A percentile compares a stretch with the other conserved stretches of the same genome.
Conservation (phyloP, 2,113 vertebrate species). For the Hirundichthys speculiger region DNA sequence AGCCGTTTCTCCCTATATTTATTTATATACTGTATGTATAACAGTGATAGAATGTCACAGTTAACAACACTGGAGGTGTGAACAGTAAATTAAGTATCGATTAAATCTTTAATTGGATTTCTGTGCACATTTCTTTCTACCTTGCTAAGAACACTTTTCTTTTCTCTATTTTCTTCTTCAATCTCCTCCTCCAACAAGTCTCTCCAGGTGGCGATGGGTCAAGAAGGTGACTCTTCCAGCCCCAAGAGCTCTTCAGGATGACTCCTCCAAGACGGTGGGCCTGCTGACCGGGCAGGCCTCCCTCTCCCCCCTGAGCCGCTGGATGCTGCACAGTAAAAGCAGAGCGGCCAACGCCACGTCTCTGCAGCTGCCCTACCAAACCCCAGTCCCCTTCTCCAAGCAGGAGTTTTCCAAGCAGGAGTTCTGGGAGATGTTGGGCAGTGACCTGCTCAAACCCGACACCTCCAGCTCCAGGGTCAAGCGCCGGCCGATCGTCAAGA, state of each 20-base stretch:
- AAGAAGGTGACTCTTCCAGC: constrained; percentile 74
- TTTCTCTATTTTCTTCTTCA: constrained; percentile 28
- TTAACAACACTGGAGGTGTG: constrained; percentile 50
- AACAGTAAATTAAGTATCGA: constrained; percentile 78
- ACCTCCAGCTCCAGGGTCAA: constrained; percentile 79
- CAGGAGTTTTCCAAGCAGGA: constrained; percentile 86
- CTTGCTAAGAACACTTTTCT: constrained; percentile 56
- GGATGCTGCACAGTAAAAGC: constrained; percentile 82
- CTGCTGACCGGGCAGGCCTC: constrained; percentile 76
- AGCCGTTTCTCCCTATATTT: constrained; percentile 44
- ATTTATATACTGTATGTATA: constrained; percentile 43
- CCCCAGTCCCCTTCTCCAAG: constrained; percentile 81
- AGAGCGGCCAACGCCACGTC: constrained; percentile 82
- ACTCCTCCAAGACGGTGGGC: constrained; percentile 77
- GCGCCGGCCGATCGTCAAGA: constrained; percentile 83
- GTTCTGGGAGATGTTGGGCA: constrained; percentile 86
- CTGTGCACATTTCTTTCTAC: constrained; percentile 54
- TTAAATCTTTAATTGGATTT: constrained; percentile 69
- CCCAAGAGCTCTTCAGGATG: constrained; percentile 71
- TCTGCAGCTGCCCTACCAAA: constrained; percentile 84
- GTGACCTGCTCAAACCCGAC: constrained; percentile 78
- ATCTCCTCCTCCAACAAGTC: constrained; percentile 8
- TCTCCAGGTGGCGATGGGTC: constrained; percentile 79
- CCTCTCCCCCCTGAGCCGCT: constrained; percentile 82
- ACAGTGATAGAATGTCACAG: constrained; percentile 72